A percentile compares a stretch with the other conserved stretches of the same genome.
Conservation (phyloP, 2,113 vertebrate species). For the Sturnira hondurensis region DNA sequence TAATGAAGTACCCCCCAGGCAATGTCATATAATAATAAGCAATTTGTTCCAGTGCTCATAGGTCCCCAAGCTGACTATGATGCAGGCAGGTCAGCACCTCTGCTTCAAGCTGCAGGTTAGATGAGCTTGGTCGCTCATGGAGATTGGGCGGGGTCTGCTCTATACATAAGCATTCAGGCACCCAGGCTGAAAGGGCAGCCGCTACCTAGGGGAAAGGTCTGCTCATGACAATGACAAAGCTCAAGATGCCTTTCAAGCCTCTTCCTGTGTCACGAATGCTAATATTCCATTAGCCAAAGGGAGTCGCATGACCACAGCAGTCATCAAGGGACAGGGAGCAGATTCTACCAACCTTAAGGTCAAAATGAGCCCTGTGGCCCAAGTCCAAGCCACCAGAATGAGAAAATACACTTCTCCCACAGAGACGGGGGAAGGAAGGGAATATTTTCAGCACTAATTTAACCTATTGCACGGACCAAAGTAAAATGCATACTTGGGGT, state of each 20-base stretch:
- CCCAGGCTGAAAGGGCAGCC: background rate
- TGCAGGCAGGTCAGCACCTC: background rate
- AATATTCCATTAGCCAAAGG: background rate
- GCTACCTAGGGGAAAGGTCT: background rate
- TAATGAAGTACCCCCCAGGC: background rate
- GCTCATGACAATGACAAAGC: background rate
- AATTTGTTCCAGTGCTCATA: background rate
- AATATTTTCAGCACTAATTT: background rate
- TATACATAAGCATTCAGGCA: rapidly evolving
- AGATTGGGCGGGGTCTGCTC: background rate
- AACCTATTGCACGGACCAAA: background rate
- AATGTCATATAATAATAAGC: background rate
- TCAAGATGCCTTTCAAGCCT: background rate
- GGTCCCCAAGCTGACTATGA: background rate
- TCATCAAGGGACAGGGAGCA: background rate
- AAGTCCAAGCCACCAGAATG: background rate
- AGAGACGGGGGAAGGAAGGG: background rate
- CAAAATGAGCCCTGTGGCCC: background rate
- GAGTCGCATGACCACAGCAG: background rate
- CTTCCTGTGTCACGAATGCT: background rate
- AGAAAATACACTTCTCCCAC: background rate
- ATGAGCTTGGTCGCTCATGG: background rate
- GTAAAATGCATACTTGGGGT: background rate
- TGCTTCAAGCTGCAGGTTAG: background rate
- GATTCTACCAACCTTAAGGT: background rate